These are phyloP conservation scores for Antrozous pallidus DNA, from an alignment of 2,797 vertebrate genomes.

Conservation along the genomic window DNA sequence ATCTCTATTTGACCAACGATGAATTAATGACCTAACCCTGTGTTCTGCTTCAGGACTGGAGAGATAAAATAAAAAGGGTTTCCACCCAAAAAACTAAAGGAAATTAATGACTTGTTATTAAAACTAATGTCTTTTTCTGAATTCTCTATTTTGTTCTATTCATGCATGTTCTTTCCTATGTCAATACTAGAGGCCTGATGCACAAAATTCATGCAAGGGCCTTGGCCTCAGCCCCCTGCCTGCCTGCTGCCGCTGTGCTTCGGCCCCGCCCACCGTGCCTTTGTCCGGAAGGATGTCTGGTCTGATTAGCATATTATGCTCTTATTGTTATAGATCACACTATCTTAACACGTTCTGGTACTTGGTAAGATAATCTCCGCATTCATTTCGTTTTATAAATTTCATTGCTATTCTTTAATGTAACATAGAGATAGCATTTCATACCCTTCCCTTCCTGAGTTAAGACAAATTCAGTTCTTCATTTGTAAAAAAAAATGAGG, in stretches of 20 bases:
- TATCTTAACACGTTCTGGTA: background rate
- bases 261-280: too few relatives aligned
- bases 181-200: background rate
- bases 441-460: background rate
- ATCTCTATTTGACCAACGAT: background rate
- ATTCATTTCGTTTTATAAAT: background rate
- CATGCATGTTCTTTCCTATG: background rate
- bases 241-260: too few relatives aligned
- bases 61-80: background rate
- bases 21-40: rapidly evolving
- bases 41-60: rapidly evolving
- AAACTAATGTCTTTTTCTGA: background rate
- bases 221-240: too few relatives aligned
- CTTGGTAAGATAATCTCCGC: background rate
- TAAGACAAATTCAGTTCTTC: background rate
- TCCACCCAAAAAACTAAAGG: background rate
- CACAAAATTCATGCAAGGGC: too few relatives aligned
- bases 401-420: background rate
- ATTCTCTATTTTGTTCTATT: background rate
- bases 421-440: background rate
- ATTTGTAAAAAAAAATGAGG: background rate
- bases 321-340: background rate
- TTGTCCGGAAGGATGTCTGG: too few relatives aligned
- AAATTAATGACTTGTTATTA: background rate
- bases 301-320: too few relatives aligned